A percentile compares a stretch with the other conserved stretches of the same genome.
Conservation (phyloP, 2,888 invertebrate genomes). For the Pseudanteris insignis region DNA sequence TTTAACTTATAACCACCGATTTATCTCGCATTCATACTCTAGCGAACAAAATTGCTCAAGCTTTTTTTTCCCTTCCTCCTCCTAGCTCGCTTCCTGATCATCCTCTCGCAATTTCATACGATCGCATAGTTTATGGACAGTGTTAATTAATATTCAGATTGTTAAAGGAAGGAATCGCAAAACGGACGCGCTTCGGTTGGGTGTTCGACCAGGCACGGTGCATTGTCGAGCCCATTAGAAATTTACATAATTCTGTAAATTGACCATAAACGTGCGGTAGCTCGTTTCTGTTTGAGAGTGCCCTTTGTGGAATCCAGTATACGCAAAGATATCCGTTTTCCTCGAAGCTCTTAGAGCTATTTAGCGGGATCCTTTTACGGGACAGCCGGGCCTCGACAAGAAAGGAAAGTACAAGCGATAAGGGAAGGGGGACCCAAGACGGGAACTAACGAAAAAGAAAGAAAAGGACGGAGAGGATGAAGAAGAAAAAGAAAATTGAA, state of each 20-base stretch:
- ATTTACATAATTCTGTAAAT: constrained; percentile 38
- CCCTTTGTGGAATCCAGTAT: constrained; percentile 52
- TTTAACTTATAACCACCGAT: constrained; percentile 22
- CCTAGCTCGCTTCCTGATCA: too few relatives aligned
- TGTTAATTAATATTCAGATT: too few relatives aligned
- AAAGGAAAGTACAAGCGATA: constrained; percentile 50
- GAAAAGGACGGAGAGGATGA: too few relatives aligned
- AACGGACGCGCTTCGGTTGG: too few relatives aligned
- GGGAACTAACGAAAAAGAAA: constrained; percentile 32
- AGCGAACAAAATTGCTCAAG: too few relatives aligned
- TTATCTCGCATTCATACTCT: constrained; percentile 18
- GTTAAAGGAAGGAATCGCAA: too few relatives aligned
- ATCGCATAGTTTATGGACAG: too few relatives aligned
- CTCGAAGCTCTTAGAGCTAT: constrained; percentile 57
- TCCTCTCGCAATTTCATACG: too few relatives aligned
- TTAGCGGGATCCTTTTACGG: constrained; percentile 61
- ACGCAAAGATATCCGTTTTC: constrained; percentile 60
- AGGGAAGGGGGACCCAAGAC: constrained; percentile 19
- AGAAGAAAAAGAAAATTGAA: too few relatives aligned
- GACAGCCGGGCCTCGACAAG: constrained; percentile 52
- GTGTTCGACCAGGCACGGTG: too few relatives aligned
- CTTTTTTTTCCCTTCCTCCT: too few relatives aligned
- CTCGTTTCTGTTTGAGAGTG: constrained; percentile 25
- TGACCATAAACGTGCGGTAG: constrained; percentile 37
- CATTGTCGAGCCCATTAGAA: too few relatives aligned